Evolutionary conservation across 2,797 vertebrate species (phyloP).

Genomic region (Lycodopsis pacificus): DNA sequence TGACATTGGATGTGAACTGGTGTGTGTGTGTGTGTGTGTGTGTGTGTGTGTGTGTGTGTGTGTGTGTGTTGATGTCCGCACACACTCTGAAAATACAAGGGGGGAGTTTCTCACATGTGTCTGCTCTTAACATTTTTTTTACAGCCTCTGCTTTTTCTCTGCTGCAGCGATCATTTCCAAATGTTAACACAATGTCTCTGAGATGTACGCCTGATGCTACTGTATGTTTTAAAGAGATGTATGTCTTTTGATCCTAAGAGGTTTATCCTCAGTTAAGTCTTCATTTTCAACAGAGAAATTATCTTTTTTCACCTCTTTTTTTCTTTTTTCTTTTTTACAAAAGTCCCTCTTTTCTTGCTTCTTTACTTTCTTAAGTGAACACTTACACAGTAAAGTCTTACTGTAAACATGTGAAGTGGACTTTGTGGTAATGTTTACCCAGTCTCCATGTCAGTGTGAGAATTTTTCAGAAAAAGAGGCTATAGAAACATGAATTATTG

Average conservation of each 20-base stretch:
- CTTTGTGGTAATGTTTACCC: conserved; percentile 57
- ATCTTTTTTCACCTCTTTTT: conserved; percentile 60
- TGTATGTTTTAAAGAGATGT: conserved; percentile 40
- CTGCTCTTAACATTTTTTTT: conserved; percentile 50
- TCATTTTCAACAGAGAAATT: conserved; percentile 67
- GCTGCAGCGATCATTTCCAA: conserved; percentile 41
- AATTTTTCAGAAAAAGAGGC: conserved; percentile 60
- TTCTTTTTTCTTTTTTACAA: conserved; percentile 23
- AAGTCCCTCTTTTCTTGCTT: conserved; percentile 77
- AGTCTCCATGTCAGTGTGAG: conserved; percentile 54
- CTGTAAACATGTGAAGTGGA: conserved; percentile 62
- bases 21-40: too few species aligned
- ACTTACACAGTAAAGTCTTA: conserved; percentile 45
- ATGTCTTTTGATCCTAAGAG: conserved; percentile 60
- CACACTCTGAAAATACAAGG: conserved; percentile 48
- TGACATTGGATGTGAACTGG: background rate
- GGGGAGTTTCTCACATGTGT: conserved; percentile 81
- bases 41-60: too few species aligned
- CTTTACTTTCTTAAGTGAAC: conserved; percentile 54
- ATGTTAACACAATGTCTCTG: conserved; percentile 44
- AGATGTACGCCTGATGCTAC: conserved; percentile 44
- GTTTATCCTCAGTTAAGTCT: conserved; percentile 55
- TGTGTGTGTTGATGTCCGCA: background rate
- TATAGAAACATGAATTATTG: conserved; percentile 57
- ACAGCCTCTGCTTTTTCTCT: conserved; percentile 38